phyloP scores from a whole-genome alignment of 2,113 vertebrate species.

The Mesembrinibis cayennensis region DNA sequence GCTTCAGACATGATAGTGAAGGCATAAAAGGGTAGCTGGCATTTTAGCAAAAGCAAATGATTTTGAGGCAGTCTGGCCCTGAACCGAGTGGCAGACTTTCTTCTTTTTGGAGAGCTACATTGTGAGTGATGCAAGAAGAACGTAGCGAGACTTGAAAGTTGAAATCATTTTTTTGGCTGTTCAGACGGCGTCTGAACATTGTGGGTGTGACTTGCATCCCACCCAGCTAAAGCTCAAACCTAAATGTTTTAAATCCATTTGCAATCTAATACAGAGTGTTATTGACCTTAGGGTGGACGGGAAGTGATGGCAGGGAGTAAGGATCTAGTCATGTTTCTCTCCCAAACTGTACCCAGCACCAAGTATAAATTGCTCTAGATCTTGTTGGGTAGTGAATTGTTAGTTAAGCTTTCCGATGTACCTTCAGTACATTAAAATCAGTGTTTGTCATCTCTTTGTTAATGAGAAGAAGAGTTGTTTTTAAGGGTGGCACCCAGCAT shows the following conservation, averaged over 20 bases:
- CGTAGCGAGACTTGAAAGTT: not conserved
- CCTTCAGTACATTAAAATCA: not conserved
- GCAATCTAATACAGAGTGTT: not conserved
- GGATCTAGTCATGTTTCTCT: not conserved
- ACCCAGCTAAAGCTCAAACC: not conserved
- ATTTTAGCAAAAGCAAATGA: not conserved
- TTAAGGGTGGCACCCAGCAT: not conserved
- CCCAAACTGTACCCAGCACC: not conserved
- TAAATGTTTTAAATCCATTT: not conserved
- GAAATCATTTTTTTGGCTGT: not conserved
- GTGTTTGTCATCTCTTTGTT: not conserved
- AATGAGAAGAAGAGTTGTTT: not conserved
- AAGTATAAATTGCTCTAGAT: not conserved
- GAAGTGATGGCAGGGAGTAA: not conserved
- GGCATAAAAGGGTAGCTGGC: not conserved
- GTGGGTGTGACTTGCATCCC: not conserved
- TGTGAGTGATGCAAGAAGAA: not conserved
- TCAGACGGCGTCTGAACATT: not conserved
- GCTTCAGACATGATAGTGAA: not conserved
- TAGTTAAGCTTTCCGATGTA: not conserved
- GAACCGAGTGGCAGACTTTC: not conserved
- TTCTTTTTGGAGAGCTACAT: not conserved
- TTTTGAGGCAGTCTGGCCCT: not conserved
- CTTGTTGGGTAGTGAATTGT: not conserved
- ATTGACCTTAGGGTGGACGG: not conserved